phyloP scores from a whole-genome alignment of 2,113 vertebrate species.

The Marcusenius ussheri region DNA sequence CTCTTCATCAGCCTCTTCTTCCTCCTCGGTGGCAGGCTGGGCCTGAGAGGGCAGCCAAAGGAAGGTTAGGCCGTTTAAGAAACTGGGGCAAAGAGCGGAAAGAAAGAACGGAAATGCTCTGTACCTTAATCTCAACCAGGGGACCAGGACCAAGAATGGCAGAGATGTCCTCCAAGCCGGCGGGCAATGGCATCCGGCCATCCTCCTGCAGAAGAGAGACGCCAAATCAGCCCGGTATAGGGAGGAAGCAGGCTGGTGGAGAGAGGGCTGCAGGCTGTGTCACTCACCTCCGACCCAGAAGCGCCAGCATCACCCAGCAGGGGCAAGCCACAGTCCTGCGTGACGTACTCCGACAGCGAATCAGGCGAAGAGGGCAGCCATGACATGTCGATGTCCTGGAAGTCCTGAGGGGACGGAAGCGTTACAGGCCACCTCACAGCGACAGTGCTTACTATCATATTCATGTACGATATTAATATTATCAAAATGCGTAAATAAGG shows the following conservation, averaged over 20 bases:
- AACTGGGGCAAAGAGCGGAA: neutral
- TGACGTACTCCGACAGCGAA: neutral
- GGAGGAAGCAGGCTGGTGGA: neutral
- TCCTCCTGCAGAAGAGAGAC: neutral
- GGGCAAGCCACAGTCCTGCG: neutral
- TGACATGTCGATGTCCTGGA: neutral
- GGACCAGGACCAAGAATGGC: neutral
- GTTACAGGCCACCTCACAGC: neutral
- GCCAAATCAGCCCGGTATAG: neutral
- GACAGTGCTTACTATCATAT: neutral
- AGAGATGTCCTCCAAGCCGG: neutral
- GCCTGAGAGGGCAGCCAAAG: slow-evolving; percentile 42
- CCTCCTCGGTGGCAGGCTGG: slow-evolving; percentile 65
- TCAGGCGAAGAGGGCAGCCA: neutral
- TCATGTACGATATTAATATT: neutral
- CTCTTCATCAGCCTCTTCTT: slow-evolving; percentile 87
- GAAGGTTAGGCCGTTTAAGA: neutral
- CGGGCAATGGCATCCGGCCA: neutral
- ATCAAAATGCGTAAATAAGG: neutral
- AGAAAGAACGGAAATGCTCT: neutral
- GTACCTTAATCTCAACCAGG: neutral
- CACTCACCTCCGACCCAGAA: neutral
- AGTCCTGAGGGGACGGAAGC: neutral
- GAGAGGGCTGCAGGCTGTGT: neutral
- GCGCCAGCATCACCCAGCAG: neutral